Base-by-base conservation (phyloP, 2,797 vertebrate genomes). In the Rhabdomys pumilio region DNA sequence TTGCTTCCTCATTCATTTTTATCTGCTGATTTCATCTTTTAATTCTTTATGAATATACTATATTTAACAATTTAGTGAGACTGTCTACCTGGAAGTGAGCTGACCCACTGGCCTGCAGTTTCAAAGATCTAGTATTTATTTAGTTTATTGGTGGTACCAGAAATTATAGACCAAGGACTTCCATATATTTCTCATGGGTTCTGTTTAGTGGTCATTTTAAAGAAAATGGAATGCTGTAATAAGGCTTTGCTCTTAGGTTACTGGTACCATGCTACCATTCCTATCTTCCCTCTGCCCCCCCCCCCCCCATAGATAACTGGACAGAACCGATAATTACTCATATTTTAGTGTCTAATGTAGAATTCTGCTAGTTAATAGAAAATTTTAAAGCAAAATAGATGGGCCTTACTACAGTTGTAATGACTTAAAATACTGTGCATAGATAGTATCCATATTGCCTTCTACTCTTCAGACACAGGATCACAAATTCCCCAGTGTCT, bases 1-100 rank as follows among this genome's bases (percentile, higher is more conserved):
- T 80, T 90, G 47, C 59, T 93, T 94, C 47, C 61, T 88, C 41
- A 67, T 90, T 94, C 20, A 76, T 86, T 97, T 97, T 41, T 90
- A 77, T 93, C 17, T 87, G 72, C 34, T 38, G 31, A 59, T 82
- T 93, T 92, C 83, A 44, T 82, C 38, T 97, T 84, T 95, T 88
- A 81, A 20, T 55, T 90, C 19, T 93, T 86, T 82, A 55, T 82
- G 55, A 95, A 79, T 79, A 41, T 0, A 50, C 82, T 41, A 65
- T 2, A 59, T 90, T 90, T 92, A 82, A n/a, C 15, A 65, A 22
- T 69, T 67, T 67, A 67, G 65, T 34, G 15, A 15, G 13, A 34
- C 12, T 96, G 63, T 83, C 89, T 95, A 61, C 57, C 29, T 65
- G 22, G 53, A 50, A 82, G 17, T 61, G n/a, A 69, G 4, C 67